A percentile compares a stretch with the other conserved stretches of the same genome.
Evolutionary conservation across 2,797 vertebrate genomes (phyloP).

Genomic region (Hoplostethus mediterraneus): DNA sequence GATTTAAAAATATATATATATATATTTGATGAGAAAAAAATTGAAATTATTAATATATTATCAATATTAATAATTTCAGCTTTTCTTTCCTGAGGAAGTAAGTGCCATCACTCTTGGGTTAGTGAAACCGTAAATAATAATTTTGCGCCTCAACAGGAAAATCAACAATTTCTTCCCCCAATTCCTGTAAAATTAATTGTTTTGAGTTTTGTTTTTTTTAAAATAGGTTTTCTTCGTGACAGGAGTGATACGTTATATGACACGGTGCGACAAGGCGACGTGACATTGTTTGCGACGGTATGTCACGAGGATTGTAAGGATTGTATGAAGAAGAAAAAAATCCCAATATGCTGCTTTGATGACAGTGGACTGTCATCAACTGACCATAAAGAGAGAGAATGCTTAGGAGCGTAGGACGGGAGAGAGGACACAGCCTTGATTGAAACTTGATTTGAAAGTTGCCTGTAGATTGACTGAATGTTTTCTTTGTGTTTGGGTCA

Average conservation of each 20-base stretch:
- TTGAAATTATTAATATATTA: too few species aligned
- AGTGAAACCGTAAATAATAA: not conserved
- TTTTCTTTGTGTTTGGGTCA: conserved; percentile 7
- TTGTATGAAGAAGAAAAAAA: conserved; percentile 21
- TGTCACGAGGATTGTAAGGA: conserved; percentile 36
- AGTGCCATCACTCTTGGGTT: not conserved
- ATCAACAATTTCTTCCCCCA: not conserved
- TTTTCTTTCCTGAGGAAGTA: not conserved
- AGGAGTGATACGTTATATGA: not conserved
- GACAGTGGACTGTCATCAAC: conserved; percentile 19
- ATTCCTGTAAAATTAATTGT: not conserved
- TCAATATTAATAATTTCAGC: too few species aligned
- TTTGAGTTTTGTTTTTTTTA: not conserved
- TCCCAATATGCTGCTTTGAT: conserved; percentile 56
- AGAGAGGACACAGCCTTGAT: not conserved
- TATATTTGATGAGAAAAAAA: too few species aligned
- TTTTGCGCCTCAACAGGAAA: conserved; percentile 19
- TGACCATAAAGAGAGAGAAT: conserved; percentile 22
- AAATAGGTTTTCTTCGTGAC: not conserved
- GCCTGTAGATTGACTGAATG: conserved; percentile 43
- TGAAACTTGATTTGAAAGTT: not conserved
- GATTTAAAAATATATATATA: too few species aligned
- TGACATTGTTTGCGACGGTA: not conserved
- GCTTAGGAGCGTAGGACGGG: conserved; percentile 39
- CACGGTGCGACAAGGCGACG: conserved; percentile 8